Conservation (phyloP, 2,113 vertebrate genomes). For the Phainopepla nitens region DNA sequence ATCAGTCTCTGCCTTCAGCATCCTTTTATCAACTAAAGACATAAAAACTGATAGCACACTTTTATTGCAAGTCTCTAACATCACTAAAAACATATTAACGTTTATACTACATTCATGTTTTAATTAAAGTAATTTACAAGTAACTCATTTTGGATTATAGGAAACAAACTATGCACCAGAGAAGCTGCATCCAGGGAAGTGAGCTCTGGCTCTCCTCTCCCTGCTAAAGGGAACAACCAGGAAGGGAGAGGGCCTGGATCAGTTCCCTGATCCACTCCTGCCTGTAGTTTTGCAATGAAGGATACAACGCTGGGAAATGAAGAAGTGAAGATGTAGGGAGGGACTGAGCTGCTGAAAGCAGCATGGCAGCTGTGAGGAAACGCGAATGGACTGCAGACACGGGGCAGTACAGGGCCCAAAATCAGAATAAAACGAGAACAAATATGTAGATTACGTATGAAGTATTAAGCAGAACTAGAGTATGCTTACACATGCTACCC, state of each 20-base stretch:
- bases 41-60: background rate
- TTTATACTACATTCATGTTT: background rate
- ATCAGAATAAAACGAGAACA: background rate
- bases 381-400: background rate
- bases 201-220: background rate
- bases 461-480: background rate
- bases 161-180: background rate
- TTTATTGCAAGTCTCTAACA: background rate
- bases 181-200: background rate
- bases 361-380: background rate
- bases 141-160: background rate
- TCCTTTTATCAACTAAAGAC: background rate
- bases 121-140: background rate
- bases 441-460: background rate
- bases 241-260: background rate
- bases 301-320: accelerated
- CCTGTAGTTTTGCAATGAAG: background rate
- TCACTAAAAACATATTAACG: background rate
- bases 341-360: background rate
- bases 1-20: background rate
- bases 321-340: background rate
- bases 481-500: background rate
- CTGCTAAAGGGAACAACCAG: background rate
- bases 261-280: background rate
- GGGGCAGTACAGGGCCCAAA: background rate